A percentile compares a stretch with the other conserved stretches of the same genome.
These are phyloP conservation scores for Rhabdophis nuchalis DNA, from an alignment of 2,797 vertebrate species.

Conservation along the genomic window DNA sequence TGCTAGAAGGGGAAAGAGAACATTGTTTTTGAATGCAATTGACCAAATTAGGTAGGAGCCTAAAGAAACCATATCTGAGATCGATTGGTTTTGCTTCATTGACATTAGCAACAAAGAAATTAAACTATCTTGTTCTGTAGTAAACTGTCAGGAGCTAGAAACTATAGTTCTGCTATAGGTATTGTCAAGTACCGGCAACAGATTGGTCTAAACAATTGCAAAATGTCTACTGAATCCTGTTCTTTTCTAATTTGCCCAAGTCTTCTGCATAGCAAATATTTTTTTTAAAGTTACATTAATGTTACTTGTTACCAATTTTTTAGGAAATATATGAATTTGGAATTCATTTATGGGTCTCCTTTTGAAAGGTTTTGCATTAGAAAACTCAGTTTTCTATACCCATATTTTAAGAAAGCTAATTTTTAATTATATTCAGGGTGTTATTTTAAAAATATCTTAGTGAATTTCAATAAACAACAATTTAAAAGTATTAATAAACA, in stretches of 20 bases:
- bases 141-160: not conserved
- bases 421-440: conserved; percentile 7
- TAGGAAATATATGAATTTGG: not conserved
- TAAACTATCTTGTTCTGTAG: not conserved
- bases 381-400: not conserved
- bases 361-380: not conserved
- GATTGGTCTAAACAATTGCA: not conserved
- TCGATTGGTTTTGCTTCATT: not conserved
- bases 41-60: not conserved
- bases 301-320: not conserved
- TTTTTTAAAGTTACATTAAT: not conserved
- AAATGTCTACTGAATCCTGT: conserved; percentile 28
- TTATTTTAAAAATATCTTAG: conserved; percentile 37
- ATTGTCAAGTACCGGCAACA: not conserved
- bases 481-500: not conserved
- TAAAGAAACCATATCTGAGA: not conserved
- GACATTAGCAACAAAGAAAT: not conserved
- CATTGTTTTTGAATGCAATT: not conserved
- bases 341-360: not conserved
- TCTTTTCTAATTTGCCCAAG: not conserved
- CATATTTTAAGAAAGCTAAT: not conserved
- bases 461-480: conserved; percentile 31
- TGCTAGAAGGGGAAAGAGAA: not conserved
- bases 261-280: not conserved
- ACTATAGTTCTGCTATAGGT: not conserved